Conservation (phyloP, 2,113 vertebrate genomes). For the Xiphophorus maculatus region DNA sequence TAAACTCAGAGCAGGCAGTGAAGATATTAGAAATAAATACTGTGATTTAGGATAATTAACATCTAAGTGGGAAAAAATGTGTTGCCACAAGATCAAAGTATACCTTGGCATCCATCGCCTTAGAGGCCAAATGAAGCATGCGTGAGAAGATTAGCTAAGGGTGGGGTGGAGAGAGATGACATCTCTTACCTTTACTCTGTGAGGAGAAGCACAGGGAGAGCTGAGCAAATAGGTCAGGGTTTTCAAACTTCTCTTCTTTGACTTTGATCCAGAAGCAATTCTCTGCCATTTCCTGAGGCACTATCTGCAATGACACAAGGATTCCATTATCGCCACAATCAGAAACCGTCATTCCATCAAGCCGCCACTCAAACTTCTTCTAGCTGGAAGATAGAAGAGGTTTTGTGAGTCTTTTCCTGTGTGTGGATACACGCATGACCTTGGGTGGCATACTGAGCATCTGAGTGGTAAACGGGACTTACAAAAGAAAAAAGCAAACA, state of each 20-base stretch:
- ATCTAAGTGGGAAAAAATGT: slow-evolving; percentile 66
- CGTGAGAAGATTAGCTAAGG: slow-evolving; percentile 64
- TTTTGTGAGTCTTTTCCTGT: slow-evolving; percentile 36
- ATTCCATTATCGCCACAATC: slow-evolving; percentile 75
- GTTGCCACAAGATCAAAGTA: slow-evolving; percentile 67
- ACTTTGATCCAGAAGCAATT: slow-evolving; percentile 98
- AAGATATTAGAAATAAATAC: slow-evolving; percentile 23
- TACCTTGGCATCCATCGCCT: slow-evolving; percentile 31
- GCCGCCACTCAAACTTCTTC: slow-evolving; percentile 72
- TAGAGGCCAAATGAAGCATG: slow-evolving; percentile 57
- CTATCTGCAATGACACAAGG: slow-evolving; percentile 88
- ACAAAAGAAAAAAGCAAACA: background rate
- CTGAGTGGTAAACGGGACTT: slow-evolving; percentile 26
- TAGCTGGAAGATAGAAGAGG: slow-evolving; percentile 47
- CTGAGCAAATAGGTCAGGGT: slow-evolving; percentile 90
- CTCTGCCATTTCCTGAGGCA: slow-evolving; percentile 93
- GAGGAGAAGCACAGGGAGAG: slow-evolving; percentile 90
- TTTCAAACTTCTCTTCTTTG: slow-evolving; percentile 94
- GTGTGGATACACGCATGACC: slow-evolving; percentile 42
- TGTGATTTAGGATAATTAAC: slow-evolving; percentile 69
- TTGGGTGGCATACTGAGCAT: slow-evolving; percentile 35
- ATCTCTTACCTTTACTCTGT: slow-evolving; percentile 89
- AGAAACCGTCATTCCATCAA: slow-evolving; percentile 64
- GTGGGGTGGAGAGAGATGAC: slow-evolving; percentile 33
- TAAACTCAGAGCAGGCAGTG: slow-evolving; percentile 44